Conservation (phyloP, 2,888 invertebrate genomes). For the Eupithecia abbreviata region DNA sequence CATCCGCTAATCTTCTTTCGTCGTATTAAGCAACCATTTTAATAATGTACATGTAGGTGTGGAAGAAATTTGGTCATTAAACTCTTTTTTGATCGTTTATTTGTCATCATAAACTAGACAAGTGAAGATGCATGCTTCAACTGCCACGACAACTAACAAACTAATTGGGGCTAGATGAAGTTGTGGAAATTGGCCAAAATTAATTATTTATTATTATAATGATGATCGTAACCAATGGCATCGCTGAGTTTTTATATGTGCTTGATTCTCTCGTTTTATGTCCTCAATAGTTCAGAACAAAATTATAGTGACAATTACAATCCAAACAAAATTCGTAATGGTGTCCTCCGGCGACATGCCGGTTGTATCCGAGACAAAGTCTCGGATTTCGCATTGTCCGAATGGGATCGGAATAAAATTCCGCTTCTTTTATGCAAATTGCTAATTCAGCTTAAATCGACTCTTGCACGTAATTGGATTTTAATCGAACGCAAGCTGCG, state of each 20-base stretch:
- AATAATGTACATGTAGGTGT: conserved; percentile 23
- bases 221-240: neutral
- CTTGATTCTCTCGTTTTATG: neutral
- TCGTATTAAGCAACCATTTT: conserved; percentile 34
- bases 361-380: conserved; percentile 31
- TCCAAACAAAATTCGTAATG: conserved; percentile 29
- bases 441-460: conserved; percentile 48
- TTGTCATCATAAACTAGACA: neutral
- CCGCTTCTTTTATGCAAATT: conserved; percentile 47
- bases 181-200: no score
- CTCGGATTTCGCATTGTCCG: conserved; percentile 26
- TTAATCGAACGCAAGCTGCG: conserved; percentile 45
- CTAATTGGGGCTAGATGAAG: no score
- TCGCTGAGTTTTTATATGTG: neutral
- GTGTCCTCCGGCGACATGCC: conserved; percentile 25
- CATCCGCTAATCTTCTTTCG: conserved; percentile 58
- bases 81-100: neutral
- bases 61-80: neutral
- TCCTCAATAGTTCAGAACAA: neutral
- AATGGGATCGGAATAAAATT: conserved; percentile 43
- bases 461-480: conserved; percentile 47
- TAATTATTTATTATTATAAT: neutral
- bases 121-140: neutral
- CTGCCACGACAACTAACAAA: neutral
- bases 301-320: conserved; percentile 25